Evolutionary conservation across 1,140 invertebrate genomes (phyloP), one percentile per base, ranked within the genome.

Genomic region (Bombus difficillimus): DNA sequence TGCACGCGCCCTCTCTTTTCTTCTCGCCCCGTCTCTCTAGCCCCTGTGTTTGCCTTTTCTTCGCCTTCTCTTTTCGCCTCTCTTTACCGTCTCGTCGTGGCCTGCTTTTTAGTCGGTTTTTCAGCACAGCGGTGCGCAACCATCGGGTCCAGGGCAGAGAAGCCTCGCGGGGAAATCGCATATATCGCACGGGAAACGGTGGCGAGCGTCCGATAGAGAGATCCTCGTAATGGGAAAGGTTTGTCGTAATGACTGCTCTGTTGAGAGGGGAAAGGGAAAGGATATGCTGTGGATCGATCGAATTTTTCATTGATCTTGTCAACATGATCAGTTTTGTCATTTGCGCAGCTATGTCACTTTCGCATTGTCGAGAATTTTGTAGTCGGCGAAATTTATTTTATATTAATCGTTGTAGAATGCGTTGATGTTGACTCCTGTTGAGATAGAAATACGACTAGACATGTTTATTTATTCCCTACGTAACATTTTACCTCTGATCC

Each of bases 41-140:
- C 81, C 80, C 1, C n/a, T 62, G 28, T 62, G 47, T 64, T 72
- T 72, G 39, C 53, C 69, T 43, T 59, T 57, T 64, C 73, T 47
- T 77, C 39, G 74, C 18, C 18, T 41, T 75, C 71, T 75, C 43
- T 41, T 78, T 79, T 47, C 47, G 39, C 71, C 71, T 39, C 39
- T 64, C 71, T 34, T 66, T 62, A 32, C 59, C 34, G 47, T 83
- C 72, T 66, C 41, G 34, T 47, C 59, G 62, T 15, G 53, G 39
- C n/a, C 34, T 39, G 73, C 41, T 83, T 83, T 83, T 77, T 77
- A 41, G 28, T 68, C 81, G 73, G 73, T 83, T 75, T 74, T 39
- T 64, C 72, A n/a, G 22, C 41, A 34, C 81, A 83, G 59, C 72
- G 81, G 43, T 83, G 72, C 72, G 22, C 72, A 83, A 76, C 71